Conservation (phyloP, 1,140 invertebrate species). For the Harpegnathos saltator region DNA sequence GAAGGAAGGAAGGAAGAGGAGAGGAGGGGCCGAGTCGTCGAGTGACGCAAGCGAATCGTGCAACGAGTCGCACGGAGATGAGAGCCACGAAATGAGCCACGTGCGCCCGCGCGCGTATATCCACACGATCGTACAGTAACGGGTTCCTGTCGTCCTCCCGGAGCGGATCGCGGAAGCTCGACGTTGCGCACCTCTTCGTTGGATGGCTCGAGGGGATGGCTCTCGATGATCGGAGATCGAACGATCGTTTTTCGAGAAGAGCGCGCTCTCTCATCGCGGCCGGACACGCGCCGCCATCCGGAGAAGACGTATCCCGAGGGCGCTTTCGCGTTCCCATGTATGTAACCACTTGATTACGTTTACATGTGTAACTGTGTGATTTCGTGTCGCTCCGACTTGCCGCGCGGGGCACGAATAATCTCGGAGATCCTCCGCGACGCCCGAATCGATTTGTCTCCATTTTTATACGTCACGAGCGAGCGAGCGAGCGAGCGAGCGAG, state of each 20-base stretch:
- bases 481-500: slow-evolving; percentile 1
- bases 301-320: background rate
- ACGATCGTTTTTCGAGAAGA: background rate
- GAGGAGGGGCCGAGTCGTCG: background rate
- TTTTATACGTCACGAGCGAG: slow-evolving; percentile 51
- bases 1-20: slow-evolving; percentile 28
- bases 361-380: slow-evolving; percentile 37
- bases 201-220: background rate
- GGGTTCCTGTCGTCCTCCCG: background rate
- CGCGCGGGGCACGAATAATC: background rate
- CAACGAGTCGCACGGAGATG: slow-evolving; percentile 11
- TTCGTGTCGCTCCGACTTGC: slow-evolving; percentile 22
- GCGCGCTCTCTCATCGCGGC: background rate
- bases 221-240: slow-evolving; percentile 4
- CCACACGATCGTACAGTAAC: slow-evolving; percentile 7
- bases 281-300: slow-evolving; percentile 18
- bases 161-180: background rate
- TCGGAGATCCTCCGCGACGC: slow-evolving; percentile 22
- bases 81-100: background rate
- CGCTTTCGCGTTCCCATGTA: slow-evolving; percentile 25
- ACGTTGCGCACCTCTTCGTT: slow-evolving; percentile 29
- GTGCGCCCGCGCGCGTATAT: slow-evolving; percentile 1
- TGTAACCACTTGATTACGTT: slow-evolving; percentile 49
- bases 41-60: slow-evolving; percentile 43
- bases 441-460: slow-evolving; percentile 27